phyloP scores from a whole-genome alignment of 2,888 invertebrate genomes.

The Trissolcus brochymenae region DNA sequence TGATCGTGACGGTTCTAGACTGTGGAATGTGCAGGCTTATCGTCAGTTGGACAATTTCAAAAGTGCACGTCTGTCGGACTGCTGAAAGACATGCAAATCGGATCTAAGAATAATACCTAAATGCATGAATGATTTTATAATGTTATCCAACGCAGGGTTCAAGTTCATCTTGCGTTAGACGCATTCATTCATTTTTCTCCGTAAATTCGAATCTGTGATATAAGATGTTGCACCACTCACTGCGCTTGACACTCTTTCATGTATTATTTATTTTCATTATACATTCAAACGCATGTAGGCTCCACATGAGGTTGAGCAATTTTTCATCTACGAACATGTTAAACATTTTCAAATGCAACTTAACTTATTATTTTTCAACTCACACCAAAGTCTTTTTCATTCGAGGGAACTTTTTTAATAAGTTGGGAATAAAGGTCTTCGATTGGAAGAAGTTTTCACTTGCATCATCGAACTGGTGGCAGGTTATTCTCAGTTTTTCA shows the following conservation, averaged over 20 bases:
- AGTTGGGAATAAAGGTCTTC: too few species aligned
- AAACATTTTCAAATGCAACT: neutral
- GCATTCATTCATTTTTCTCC: conserved; percentile 39
- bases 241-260: conserved; percentile 19
- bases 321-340: neutral
- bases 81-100: conserved; percentile 28
- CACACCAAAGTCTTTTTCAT: too few species aligned
- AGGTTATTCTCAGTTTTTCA: too few species aligned
- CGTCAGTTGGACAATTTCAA: conserved; percentile 38
- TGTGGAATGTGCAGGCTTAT: conserved; percentile 13
- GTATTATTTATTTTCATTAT: conserved; percentile 34
- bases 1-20: neutral
- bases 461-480: too few species aligned
- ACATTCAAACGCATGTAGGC: neutral
- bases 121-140: conserved; percentile 45
- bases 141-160: conserved; percentile 40
- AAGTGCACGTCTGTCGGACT: conserved; percentile 16
- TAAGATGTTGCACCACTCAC: conserved; percentile 25
- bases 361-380: too few species aligned
- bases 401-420: too few species aligned
- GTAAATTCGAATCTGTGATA: conserved; percentile 32
- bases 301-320: neutral
- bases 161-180: conserved; percentile 38
- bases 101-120: conserved; percentile 47
- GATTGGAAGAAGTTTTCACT: too few species aligned